Evolutionary conservation across 2,113 vertebrate species (phyloP).

Genomic region (Sturnira hondurensis): DNA sequence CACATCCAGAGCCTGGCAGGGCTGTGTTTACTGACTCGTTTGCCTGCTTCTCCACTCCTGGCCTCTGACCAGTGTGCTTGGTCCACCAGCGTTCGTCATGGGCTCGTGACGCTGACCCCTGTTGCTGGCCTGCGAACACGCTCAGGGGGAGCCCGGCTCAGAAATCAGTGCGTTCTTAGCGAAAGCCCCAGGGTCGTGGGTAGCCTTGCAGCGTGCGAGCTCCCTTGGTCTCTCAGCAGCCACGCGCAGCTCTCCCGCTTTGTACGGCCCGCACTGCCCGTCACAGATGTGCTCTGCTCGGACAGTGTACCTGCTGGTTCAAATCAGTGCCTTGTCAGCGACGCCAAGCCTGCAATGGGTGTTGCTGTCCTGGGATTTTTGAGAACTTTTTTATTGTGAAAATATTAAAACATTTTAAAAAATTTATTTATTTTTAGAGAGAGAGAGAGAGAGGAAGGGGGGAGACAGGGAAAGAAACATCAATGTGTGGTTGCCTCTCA

Average conservation of each 20-base stretch:
- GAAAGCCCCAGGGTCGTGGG: not conserved
- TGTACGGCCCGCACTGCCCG: not conserved
- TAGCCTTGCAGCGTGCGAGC: not conserved
- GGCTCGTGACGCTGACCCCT: not conserved
- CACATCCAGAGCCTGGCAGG: not conserved
- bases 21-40: not conserved
- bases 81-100: not conserved
- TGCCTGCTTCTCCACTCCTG: not conserved
- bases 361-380: not conserved
- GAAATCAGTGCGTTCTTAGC: not conserved
- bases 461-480: no score
- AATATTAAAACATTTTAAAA: not conserved
- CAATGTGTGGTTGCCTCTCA: no score
- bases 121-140: no score
- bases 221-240: not conserved
- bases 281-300: not conserved
- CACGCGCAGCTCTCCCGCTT: not conserved
- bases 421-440: no score
- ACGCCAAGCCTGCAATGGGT: not conserved
- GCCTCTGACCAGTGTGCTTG: accelerated
- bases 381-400: not conserved
- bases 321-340: not conserved
- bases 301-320: not conserved
- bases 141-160: not conserved
- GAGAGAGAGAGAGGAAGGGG: no score